Conservation (phyloP, 2,888 invertebrate genomes). For the Platynereis dumerilii region DNA sequence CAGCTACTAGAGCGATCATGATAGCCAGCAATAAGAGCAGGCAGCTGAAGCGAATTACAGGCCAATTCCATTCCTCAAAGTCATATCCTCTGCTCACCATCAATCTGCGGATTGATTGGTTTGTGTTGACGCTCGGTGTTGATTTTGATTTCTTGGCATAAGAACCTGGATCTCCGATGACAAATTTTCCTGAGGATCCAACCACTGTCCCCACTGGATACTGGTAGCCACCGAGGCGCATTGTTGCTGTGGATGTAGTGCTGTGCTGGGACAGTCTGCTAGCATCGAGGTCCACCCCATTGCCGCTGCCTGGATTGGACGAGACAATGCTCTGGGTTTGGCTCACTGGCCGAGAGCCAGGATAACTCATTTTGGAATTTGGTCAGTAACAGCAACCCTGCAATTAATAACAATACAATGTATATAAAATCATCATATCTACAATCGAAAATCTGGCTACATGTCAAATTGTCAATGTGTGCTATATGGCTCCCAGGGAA, state of each 20-base stretch:
- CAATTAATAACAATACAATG: no score
- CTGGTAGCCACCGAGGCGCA: slow-evolving; percentile 25
- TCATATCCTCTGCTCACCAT: slow-evolving; percentile 17
- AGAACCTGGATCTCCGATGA: slow-evolving; percentile 28
- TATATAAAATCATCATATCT: no score
- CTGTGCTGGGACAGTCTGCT: slow-evolving; percentile 22
- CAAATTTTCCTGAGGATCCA: slow-evolving; percentile 29
- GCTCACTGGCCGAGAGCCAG: no score
- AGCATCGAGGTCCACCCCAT: slow-evolving; percentile 19
- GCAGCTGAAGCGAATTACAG: slow-evolving; percentile 23
- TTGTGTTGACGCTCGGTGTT: not conserved
- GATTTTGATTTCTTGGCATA: not conserved
- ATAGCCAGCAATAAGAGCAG: slow-evolving; percentile 17
- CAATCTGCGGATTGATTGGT: not conserved
- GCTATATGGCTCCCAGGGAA: no score
- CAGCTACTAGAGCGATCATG: slow-evolving; percentile 26
- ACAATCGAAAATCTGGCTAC: no score
- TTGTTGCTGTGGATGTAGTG: slow-evolving; percentile 11
- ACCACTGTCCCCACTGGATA: slow-evolving; percentile 28
- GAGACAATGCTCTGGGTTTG: no score
- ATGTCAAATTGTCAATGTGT: no score
- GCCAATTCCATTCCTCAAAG: slow-evolving; percentile 33
- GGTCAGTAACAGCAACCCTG: no score
- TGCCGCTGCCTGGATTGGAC: not conserved
- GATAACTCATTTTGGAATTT: no score